A percentile compares a stretch with the other conserved stretches of the same genome.
Conservation (phyloP, 37 sponge, comb jelly and placozoan genomes). For the Eunapius fragilis region DNA sequence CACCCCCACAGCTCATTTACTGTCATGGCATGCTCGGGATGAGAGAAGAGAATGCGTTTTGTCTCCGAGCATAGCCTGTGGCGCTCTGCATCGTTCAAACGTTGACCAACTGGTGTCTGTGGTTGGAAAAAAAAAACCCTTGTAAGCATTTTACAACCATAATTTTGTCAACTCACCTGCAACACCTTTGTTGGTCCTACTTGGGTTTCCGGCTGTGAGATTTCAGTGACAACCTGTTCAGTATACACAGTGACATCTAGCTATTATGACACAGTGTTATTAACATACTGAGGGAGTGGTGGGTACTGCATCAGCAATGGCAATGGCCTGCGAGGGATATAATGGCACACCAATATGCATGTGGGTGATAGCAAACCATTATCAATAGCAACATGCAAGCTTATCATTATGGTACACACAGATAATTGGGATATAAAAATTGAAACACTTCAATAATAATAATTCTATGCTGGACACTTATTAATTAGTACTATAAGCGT, state of each 20-base stretch:
- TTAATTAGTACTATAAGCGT: too few relatives aligned
- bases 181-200: not conserved
- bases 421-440: too few relatives aligned
- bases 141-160: not conserved
- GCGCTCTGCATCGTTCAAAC: not conserved
- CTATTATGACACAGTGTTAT: not conserved
- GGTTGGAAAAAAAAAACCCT: too few relatives aligned
- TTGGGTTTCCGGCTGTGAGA: too few relatives aligned
- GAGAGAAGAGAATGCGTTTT: slow-evolving; percentile 40
- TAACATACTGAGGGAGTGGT: not conserved
- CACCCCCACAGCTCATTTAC: slow-evolving; percentile 34
- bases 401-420: too few relatives aligned
- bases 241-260: not conserved
- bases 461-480: too few relatives aligned
- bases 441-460: too few relatives aligned
- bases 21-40: slow-evolving; percentile 65
- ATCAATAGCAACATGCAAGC: too few relatives aligned
- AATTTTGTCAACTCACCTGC: not conserved
- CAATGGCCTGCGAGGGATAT: too few relatives aligned
- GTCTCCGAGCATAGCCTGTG: slow-evolving; percentile 63
- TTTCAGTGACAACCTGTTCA: too few relatives aligned
- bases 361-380: too few relatives aligned
- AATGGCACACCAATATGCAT: too few relatives aligned
- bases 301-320: not conserved
- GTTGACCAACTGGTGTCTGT: not conserved